A percentile compares a stretch with the other conserved stretches of the same genome.
These are phyloP conservation scores for Agapornis roseicollis DNA, from an alignment of 2,113 vertebrate species.

Conservation along the genomic window DNA sequence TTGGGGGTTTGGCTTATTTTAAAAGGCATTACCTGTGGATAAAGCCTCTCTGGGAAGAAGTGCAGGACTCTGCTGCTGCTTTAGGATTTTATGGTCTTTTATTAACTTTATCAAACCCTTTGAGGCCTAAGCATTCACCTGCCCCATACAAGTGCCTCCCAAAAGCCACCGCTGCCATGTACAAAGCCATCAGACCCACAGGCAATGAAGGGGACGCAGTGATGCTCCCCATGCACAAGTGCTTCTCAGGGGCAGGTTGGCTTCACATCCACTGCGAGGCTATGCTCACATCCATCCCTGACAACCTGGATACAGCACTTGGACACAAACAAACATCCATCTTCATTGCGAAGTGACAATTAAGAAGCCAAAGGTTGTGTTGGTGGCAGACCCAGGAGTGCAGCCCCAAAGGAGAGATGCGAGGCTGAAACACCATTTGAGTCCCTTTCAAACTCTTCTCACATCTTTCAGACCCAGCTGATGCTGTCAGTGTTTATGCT, in stretches of 20 bases:
- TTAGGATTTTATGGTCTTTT: not conserved
- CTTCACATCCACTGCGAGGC: not conserved
- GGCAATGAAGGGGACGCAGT: not conserved
- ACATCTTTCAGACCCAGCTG: not conserved
- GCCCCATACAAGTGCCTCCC: not conserved
- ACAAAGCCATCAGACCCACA: not conserved
- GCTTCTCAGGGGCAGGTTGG: not conserved
- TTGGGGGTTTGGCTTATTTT: not conserved
- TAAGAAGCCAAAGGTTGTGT: not conserved
- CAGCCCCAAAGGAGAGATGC: not conserved
- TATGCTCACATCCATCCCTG: not conserved
- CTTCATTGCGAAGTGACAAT: accelerated
- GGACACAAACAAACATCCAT: accelerated
- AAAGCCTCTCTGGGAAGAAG: not conserved
- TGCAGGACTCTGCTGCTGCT: not conserved
- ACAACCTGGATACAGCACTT: not conserved
- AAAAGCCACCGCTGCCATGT: not conserved
- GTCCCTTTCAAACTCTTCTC: not conserved
- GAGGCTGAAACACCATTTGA: accelerated
- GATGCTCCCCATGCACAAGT: accelerated
- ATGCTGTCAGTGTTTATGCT: not conserved
- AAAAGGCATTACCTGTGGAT: not conserved
- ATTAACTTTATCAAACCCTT: not conserved
- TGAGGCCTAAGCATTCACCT: not conserved
- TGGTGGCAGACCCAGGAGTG: not conserved